Base-by-base conservation (phyloP, 2,888 invertebrate species). In the Allygus modestus region DNA sequence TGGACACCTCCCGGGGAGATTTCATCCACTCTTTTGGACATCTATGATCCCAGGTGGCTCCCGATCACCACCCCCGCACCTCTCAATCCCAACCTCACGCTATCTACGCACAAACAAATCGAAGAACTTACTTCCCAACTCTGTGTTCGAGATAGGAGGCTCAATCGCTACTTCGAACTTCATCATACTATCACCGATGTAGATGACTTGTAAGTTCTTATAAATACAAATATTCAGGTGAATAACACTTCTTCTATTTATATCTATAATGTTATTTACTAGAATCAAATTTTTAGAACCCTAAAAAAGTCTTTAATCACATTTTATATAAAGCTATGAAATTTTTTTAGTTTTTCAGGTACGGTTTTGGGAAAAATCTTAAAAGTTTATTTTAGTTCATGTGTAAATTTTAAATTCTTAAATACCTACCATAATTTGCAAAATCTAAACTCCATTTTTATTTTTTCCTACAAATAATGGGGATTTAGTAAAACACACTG, bases 31-130 rank as follows among this genome's bases (percentile, higher is more conserved):
- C 82, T 86, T 12, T 79, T 86, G 4, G 87, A 87, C 65, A 85
- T 87, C 71, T 87, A 88, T 84, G 88, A 88, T 73, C 84, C 88
- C 9, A 81, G 88, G 75, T 87, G 88, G 87, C 85, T 88, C 23
- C 87, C 87, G 28, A 69, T 87, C 41, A 85, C 87, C 26, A 85
- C 87, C 2, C 82, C 86, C 5, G 82, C 87, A 11, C 84, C 87
- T n/a, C 28, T 87, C 7, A 58, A 86, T 26, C 41, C 71, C 2
- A 69, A 75, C 23, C 79, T 37, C 20, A 77, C 85, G 0, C 61
- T 83, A 71, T 84, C 87, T 17, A 86, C 87, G 51, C 86, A 86
- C 65, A 84, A 84, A 51, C 88, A 88, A 81, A 83, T 88, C 33
- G 87, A 88, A 75, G 85, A 87, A 37, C 84, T 88, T 0, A 85